Percentiles rank a stretch among this genome's conserved stretches.
These are phyloP conservation scores for Antedon mediterranea DNA, from an alignment of 53 echinoderm and acorn worm species.

Conservation along the genomic window DNA sequence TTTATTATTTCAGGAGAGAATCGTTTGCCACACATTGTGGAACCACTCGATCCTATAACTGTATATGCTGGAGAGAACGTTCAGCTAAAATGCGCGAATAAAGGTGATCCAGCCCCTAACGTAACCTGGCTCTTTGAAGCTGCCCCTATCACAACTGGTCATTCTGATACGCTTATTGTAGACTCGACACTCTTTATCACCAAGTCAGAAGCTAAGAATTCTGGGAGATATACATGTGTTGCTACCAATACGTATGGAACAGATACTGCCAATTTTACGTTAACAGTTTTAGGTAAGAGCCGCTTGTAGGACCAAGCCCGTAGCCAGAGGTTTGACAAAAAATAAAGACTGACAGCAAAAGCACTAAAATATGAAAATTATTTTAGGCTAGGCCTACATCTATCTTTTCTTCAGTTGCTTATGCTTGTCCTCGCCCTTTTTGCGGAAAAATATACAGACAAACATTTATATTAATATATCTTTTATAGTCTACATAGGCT, in stretches of 20 bases:
- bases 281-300: neutral
- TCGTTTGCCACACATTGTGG: neutral
- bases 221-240: conserved; percentile 58
- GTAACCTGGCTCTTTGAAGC: conserved; percentile 67
- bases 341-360: no score
- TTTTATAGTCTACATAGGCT: no score
- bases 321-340: no score
- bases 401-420: no score
- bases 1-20: neutral
- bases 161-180: conserved; percentile 23
- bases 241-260: conserved; percentile 36
- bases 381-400: no score
- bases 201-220: conserved; percentile 37
- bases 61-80: conserved; percentile 34
- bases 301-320: no score
- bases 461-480: no score
- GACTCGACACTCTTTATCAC: conserved; percentile 46
- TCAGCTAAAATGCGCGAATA: conserved; percentile 33
- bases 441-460: no score
- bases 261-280: neutral
- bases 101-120: conserved; percentile 54
- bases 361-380: no score
- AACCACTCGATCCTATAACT: neutral
- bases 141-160: conserved; percentile 10
- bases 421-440: no score